Evolutionary conservation across 2,113 vertebrate genomes (phyloP).

Genomic region (Phyllostomus discolor): DNA sequence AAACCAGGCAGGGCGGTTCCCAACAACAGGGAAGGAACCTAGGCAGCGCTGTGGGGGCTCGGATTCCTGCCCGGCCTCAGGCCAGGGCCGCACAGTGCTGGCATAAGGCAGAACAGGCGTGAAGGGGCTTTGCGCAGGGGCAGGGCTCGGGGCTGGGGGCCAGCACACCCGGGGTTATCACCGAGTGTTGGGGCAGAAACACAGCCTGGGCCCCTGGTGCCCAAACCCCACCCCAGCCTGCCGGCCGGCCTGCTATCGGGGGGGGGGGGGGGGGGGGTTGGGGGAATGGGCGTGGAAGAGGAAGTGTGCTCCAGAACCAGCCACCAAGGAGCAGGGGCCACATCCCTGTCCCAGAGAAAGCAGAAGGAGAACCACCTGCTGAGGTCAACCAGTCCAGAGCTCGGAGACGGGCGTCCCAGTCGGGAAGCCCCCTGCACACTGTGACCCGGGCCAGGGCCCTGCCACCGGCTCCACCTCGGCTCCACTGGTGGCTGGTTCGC

Average conservation of each 20-base stretch:
- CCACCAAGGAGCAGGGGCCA: background rate
- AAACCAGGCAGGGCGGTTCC: no score
- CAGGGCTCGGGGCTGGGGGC: background rate
- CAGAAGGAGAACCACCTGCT: background rate
- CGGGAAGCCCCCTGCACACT: accelerated
- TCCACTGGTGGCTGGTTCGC: background rate
- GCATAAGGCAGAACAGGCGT: background rate
- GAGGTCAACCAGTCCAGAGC: background rate
- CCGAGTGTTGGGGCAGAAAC: background rate
- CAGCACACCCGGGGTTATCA: background rate
- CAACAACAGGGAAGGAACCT: no score
- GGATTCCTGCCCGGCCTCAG: background rate
- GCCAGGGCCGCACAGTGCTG: background rate
- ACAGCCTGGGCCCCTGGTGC: background rate
- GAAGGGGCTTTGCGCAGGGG: background rate
- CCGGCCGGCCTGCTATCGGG: background rate
- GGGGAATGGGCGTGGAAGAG: background rate
- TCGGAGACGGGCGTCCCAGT: accelerated
- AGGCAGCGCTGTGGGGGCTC: background rate
- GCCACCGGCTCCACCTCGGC: background rate
- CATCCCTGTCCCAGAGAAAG: background rate
- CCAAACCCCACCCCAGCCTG: background rate
- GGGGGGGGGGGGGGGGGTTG: no score
- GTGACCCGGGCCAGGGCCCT: background rate
- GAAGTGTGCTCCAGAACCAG: background rate